These are phyloP conservation scores for Dasysyrphus tricinctus DNA, from an alignment of 2,888 invertebrate genomes.

Conservation along the genomic window DNA sequence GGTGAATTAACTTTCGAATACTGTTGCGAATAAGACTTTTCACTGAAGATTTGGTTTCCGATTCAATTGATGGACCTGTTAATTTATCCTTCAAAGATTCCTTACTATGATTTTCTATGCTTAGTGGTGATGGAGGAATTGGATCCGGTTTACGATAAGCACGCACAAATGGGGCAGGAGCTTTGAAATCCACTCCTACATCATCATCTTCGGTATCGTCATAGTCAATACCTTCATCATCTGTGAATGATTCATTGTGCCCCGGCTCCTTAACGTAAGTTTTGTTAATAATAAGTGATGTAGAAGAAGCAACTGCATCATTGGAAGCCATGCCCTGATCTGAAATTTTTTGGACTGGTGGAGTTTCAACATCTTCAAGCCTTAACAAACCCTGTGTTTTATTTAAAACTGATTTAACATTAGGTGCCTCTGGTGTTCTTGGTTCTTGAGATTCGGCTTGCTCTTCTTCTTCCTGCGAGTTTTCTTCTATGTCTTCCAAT, in stretches of 20 bases:
- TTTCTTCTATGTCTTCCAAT: constrained; percentile 70
- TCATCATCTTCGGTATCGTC: constrained; percentile 77
- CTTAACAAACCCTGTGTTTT: not conserved
- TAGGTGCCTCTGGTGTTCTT: constrained; percentile 43
- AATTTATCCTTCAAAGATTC: constrained; percentile 77
- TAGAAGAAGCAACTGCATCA: not conserved
- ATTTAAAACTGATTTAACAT: not conserved
- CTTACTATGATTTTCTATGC: constrained; percentile 75
- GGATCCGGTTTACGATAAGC: constrained; percentile 79
- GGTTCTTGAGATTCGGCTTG: constrained; percentile 35
- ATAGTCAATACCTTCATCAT: constrained; percentile 70
- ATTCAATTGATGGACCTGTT: constrained; percentile 37
- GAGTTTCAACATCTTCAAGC: constrained; percentile 63
- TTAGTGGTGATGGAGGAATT: constrained; percentile 25
- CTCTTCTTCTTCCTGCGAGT: constrained; percentile 77
- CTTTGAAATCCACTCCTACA: constrained; percentile 79
- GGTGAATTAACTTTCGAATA: constrained; percentile 81
- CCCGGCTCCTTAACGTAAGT: constrained; percentile 7
- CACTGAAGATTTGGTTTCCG: constrained; percentile 76
- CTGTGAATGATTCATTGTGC: constrained; percentile 42
- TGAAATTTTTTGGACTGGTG: constrained; percentile 36
- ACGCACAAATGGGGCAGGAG: constrained; percentile 81
- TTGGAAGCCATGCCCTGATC: not conserved
- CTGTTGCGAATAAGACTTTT: constrained; percentile 81
- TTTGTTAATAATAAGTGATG: constrained; percentile 5